Evolutionary conservation across 2,113 vertebrate genomes (phyloP), one percentile per base, ranked within the genome.

Genomic region (Nothocercus nigrocapillus): DNA sequence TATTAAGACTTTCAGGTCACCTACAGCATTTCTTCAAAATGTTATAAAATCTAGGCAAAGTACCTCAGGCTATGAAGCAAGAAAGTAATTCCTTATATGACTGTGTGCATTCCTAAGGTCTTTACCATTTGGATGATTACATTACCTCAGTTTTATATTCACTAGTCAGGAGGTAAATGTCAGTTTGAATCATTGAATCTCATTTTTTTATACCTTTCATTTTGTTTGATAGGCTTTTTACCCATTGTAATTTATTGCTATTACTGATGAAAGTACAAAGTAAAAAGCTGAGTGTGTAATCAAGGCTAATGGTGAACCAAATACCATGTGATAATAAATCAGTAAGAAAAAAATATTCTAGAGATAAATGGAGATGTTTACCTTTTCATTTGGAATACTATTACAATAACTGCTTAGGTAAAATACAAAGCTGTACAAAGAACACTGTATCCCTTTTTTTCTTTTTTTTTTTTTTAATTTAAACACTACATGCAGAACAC

Each of bases 131-230:
- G 58, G 34, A 75, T 93, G 81, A 97, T 95, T 96, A 88, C 59
- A 96, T 93, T 85, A 86, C 73, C 38, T 88, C 87, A 88, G 61
- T 75, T 97, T 96, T 82, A 89, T 62, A 95, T 83, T 89, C 82
- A 91, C 69, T 88, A 88, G 64, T 96, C 53, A 91, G 56, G 86
- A 98, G 83, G 40, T 78, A 96, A 96, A 96, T 96, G 92, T 89
- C 89, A 95, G 32, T 19, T 76, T 82, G 62, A 97, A 93, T 96
- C 38, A 81, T 0, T 62, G 54, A 83, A 70, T 93, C 69, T 89
- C 54, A 24, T 36, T 83, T 91, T 93, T 85, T 78, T 80, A 70
- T 16, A 89, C 16, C 27, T 82, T 78, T 87, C 58, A 73, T 94
- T 93, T 94, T 84, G 58, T 82, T 93, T 85, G 10, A 85, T 87